Base-by-base conservation (phyloP, 2,113 vertebrate genomes). In the Myocastor coypus region DNA sequence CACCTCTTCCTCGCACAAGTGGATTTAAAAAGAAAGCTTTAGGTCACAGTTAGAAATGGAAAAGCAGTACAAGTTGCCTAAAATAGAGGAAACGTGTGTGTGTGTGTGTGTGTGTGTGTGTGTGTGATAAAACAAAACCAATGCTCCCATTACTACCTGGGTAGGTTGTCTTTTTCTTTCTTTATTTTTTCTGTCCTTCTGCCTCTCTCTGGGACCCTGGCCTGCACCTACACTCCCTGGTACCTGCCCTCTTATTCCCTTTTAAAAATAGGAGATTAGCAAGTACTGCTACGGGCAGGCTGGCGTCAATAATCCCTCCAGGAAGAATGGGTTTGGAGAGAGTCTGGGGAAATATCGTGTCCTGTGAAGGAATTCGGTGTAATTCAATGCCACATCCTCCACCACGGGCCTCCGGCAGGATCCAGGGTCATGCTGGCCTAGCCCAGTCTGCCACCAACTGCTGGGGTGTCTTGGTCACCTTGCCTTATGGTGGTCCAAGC, bases 21-120 rank as follows among this genome's bases (percentile, higher is more conserved):
- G 88, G 84, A 92, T 92, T 30, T 42, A 80, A 83, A 92, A 83
- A 55, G 83, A 50, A 90, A 80, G 85, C 64, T 95, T 96, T 85
- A 13, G 64, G 32, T 87, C 55, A 37, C 69, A 88, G 63, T 68
- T 69, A 75, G 85, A 91, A 87, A 57, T 12, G 37, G 59, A 84
- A 94, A 77, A 68, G 17, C 50, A 92, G 57, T 42, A 71, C 30
- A 22, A 40, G 17, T 40, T 63, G 84, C 64, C 81, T 71, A 55
- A 92, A 92, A 92, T 55, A 68, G 92, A 95, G 93, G 52, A 75
- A 59, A n/a, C 69, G 14, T 37, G 10, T 24, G 28, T 1, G 22
- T 68, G 14, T 12, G 6, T 19, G 24, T 34, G 24, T 22, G 34
- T 32, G 52, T 61, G 4, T 83, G 55, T 59, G 52, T 59, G 80